Base-by-base conservation (phyloP, 2,888 invertebrate genomes). In the Ceratothoa steindachneri region DNA sequence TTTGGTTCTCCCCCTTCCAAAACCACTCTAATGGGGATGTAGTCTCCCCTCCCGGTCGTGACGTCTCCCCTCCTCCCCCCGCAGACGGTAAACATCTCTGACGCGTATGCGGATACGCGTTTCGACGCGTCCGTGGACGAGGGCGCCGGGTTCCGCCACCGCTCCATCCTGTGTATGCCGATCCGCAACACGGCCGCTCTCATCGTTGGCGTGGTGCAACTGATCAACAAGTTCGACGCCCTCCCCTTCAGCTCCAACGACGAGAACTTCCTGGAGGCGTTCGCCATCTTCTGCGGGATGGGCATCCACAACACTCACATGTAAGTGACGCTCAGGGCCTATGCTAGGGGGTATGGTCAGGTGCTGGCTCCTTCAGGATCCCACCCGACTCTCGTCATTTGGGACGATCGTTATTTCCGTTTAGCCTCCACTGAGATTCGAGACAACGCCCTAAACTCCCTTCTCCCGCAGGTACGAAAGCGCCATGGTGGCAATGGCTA, bases 241-340 rank as follows among this genome's bases (percentile, higher is more conserved):
- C 87, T 93, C 81, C 88, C 90, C 29, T 97, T 96, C 86, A 95
- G 95, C 81, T 93, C 93, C 85, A 96, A 95, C 85, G 96, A 97
- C 84, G 95, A 96, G 86, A 95, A 96, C 85, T 93, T 97, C 83
- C 93, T 97, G 81, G 96, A 97, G 86, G 96, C 97, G 1, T 97
- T 97, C 85, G 95, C 96, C 80, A 96, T 97, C 82, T 97, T 97
- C 86, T 96, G 95, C 86, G 97, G 97, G 41, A 93, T 97, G 91
- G 97, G 97, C 71, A 95, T 97, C 78, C 93, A 96, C 86, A 97
- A 97, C 84, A 96, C 95, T 71, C 93, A 95, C 84, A 96, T 95
- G 95, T 87, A 83, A 85, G 85, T 84, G 2, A 7, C 24, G 2
- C 19, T 2, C 1, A n/a, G 1, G 19, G 15, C 19, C 1, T 51